Conservation (phyloP, 2,113 vertebrate genomes). For the Triplophysa rosa region DNA sequence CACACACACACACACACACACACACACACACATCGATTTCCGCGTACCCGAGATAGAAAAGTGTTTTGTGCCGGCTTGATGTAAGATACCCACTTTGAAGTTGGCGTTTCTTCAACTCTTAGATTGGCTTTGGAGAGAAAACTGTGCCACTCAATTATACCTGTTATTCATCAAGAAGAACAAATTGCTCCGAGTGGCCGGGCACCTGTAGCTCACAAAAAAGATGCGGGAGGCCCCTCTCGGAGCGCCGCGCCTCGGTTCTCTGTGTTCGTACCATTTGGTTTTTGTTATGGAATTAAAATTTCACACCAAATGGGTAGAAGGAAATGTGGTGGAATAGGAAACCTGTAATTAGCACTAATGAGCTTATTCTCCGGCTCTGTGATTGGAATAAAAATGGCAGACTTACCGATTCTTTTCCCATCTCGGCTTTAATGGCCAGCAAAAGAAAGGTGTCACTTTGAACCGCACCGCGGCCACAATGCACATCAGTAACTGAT, state of each 20-base stretch:
- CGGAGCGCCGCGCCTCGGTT: constrained; percentile 12
- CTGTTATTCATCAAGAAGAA: constrained; percentile 50
- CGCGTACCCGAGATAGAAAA: not conserved
- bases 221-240: constrained; percentile 29
- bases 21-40: not conserved
- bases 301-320: constrained; percentile 56
- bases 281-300: constrained; percentile 61
- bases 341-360: constrained; percentile 70
- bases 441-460: constrained; percentile 67
- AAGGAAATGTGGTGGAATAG: constrained; percentile 60
- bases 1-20: constrained; percentile 21
- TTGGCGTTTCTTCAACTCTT: constrained; percentile 25
- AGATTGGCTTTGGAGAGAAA: constrained; percentile 32
- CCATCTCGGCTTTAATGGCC: constrained; percentile 64
- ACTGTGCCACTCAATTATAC: constrained; percentile 51
- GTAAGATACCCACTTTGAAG: constrained; percentile 20
- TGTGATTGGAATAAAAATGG: constrained; percentile 67
- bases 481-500: constrained; percentile 72
- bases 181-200: constrained; percentile 45
- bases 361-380: constrained; percentile 68
- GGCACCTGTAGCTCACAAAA: constrained; percentile 47
- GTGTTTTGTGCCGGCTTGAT: not conserved
- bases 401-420: constrained; percentile 63
- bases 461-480: constrained; percentile 64
- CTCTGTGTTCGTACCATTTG: constrained; percentile 45